Percentiles rank a stretch among this genome's conserved stretches.
These are phyloP conservation scores for Phallusia fumigata DNA, from an alignment of 23 tunicate species.

Conservation along the genomic window DNA sequence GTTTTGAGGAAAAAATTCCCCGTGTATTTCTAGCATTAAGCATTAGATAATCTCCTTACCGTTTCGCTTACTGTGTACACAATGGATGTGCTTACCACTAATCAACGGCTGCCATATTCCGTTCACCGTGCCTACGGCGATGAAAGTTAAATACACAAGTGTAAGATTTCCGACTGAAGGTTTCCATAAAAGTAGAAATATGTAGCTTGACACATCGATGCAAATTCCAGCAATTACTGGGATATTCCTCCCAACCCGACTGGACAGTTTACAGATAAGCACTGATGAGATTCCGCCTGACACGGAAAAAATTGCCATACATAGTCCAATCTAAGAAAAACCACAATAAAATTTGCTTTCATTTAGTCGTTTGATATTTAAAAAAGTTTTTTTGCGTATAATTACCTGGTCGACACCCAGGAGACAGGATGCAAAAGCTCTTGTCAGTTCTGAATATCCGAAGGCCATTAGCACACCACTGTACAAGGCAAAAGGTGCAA, in stretches of 20 bases:
- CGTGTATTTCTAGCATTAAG: constrained; percentile 31
- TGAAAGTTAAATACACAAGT: constrained; percentile 50
- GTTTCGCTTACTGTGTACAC: no score
- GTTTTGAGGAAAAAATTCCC: constrained; percentile 39
- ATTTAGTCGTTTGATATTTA: no score
- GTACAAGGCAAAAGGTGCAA: no score
- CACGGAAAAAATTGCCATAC: constrained; percentile 33
- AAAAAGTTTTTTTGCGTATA: no score
- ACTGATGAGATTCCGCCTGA: constrained; percentile 25
- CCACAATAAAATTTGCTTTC: not conserved
- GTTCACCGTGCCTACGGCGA: constrained; percentile 19
- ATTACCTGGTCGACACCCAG: no score
- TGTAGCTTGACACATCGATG: constrained; percentile 35
- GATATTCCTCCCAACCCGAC: constrained; percentile 40
- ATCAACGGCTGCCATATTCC: constrained; percentile 62
- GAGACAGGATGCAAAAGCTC: no score
- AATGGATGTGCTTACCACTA: constrained; percentile 9
- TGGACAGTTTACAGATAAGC: constrained; percentile 31
- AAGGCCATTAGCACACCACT: no score
- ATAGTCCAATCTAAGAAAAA: constrained; percentile 28
- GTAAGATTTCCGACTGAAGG: not conserved
- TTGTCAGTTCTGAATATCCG: no score
- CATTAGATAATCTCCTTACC: no score
- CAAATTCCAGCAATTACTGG: constrained; percentile 23
- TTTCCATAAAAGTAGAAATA: constrained; percentile 25